Evolutionary conservation across 2,797 vertebrate genomes (phyloP).

Genomic region (Trachops cirrhosus): DNA sequence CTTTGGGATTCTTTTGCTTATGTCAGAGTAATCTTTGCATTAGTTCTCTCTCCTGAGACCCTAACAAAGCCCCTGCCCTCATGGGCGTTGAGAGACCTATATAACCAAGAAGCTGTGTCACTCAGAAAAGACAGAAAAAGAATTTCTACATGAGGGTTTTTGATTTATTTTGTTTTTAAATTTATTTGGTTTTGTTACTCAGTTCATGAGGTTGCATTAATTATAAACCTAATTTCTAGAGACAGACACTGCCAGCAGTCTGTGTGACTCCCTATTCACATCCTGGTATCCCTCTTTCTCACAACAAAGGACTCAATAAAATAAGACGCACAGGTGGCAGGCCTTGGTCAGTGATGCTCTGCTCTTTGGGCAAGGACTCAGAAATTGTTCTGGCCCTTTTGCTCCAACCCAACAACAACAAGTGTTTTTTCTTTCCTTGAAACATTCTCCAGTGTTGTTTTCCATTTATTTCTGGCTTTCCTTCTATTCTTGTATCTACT

Average conservation of each 20-base stretch:
- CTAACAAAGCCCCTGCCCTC: not conserved
- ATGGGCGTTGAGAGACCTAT: not conserved
- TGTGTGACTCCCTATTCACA: not conserved
- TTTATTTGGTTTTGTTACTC: not conserved
- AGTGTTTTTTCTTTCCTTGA: not conserved
- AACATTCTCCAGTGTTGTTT: not conserved
- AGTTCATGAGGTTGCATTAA: not conserved
- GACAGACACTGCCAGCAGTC: not conserved
- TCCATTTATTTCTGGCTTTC: not conserved
- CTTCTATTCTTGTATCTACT: not conserved
- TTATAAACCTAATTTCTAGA: not conserved
- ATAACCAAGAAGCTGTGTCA: not conserved
- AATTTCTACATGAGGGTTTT: not conserved
- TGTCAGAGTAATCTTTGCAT: not conserved
- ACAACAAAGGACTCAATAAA: not conserved
- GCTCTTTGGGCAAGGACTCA: not conserved
- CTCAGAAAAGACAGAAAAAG: not conserved
- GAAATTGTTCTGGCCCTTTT: not conserved
- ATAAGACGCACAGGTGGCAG: not conserved
- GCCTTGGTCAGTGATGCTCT: not conserved
- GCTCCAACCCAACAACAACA: not conserved
- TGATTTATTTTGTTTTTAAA: not conserved
- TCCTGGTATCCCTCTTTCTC: not conserved
- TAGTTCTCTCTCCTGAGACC: not conserved
- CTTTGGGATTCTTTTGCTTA: not conserved